Conservation (phyloP, 2,797 vertebrate genomes). For the Orientallactaga sibirica region DNA sequence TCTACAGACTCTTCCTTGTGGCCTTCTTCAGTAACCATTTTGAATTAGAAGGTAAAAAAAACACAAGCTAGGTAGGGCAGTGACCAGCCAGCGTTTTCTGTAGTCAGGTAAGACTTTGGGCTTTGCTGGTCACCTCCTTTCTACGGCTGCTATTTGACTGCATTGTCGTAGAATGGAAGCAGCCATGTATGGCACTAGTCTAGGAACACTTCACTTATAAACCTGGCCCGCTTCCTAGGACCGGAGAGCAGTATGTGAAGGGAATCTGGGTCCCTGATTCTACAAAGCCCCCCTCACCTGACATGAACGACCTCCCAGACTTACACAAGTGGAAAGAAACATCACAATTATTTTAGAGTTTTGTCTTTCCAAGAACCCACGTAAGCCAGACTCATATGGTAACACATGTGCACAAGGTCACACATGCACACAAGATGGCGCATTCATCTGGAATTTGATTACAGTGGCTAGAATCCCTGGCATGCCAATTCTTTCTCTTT, state of each 20-base stretch:
- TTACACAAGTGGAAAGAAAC: conserved; percentile 5
- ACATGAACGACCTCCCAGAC: neutral
- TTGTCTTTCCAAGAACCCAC: conserved; percentile 47
- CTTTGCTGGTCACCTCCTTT: conserved; percentile 31
- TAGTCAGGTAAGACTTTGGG: conserved; percentile 7
- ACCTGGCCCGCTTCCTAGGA: neutral
- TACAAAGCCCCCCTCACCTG: neutral
- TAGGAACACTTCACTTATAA: conserved; percentile 31
- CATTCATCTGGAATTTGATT: no score
- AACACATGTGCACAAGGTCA: no score
- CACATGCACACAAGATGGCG: no score
- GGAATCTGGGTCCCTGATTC: neutral
- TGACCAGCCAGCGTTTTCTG: conserved; percentile 42
- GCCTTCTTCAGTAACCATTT: neutral
- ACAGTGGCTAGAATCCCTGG: no score
- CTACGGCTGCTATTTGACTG: neutral
- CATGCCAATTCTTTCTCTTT: neutral
- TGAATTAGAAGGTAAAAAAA: conserved; percentile 45
- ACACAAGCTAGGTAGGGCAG: neutral
- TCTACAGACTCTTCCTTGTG: neutral
- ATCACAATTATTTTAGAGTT: conserved; percentile 39
- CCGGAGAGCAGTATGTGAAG: neutral
- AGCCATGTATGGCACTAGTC: neutral
- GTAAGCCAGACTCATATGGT: neutral
- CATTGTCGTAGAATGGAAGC: neutral